Base-by-base conservation (phyloP, 2,797 vertebrate species). In the Clarias fuscus region DNA sequence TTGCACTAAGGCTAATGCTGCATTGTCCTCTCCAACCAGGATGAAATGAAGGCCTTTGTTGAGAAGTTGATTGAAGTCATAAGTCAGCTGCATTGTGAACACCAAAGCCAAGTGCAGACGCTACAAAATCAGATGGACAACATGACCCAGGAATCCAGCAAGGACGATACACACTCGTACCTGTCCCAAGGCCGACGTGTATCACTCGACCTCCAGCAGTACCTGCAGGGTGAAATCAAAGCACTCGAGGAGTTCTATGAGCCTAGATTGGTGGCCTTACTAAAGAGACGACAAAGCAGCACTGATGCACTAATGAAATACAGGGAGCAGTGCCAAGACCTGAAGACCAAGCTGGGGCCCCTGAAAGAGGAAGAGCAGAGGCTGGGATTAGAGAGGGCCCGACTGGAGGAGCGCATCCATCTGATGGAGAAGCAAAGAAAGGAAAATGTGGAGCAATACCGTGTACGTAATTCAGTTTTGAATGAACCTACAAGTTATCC, bases 161-260 rank as follows among this genome's bases (percentile, higher is more conserved):
- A 89, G 76, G 94, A 92, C 13, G 92, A 90, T 82, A 92, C 95
- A 15, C 95, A 94, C 89, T 94, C 95, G 10, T 96, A 97, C 89
- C 93, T 97, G 61, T 95, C 94, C 58, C 94, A 96, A 91, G 96
- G 95, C 91, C 94, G 95, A 17, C 93, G 95, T 88, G 93, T 96
- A 30, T 97, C 97, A 2, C 85, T 92, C 73, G 96, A 97, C 89
- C 94, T 99, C 24, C 96, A 98, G 93, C 96, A 95, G 88, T 96
- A 97, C 53, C 91, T 99, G 89, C 95, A 97, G 0, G 92, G 94
- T 59, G 96, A 95, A 76, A 96, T 96, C 58, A 95, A 93, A 81
- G 94, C 94, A 4, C 93, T 99, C 87, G 96, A 99, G 89, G 94
- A 97, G 78, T 94, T 93, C 93, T 99, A 98, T 1, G 96, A 97